Evolutionary conservation across 37 sponge, comb jelly and placozoan genomes (phyloP), one percentile per base, ranked within the genome.

Genomic region (Bolinopsis microptera): DNA sequence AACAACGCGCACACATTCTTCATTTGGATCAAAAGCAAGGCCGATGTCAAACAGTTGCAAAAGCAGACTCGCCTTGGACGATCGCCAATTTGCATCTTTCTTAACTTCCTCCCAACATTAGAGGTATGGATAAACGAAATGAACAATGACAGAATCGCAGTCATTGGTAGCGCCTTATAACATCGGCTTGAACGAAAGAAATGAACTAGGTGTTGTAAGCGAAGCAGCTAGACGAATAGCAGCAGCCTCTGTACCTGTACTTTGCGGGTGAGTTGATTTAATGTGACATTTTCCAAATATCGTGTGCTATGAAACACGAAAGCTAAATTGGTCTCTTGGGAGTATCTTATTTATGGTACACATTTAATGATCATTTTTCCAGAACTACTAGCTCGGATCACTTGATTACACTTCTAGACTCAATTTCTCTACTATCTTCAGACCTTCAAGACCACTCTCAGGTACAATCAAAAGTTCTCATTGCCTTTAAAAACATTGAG

Each of bases 131-230:
- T 5, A 48, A 48, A 48, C 13, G 13, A 48, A 31, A 34, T 34
- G 48, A 86, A 86, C 61, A 40, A 86, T 86, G 90, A 86, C 90
- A 26, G 90, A 86, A n/a, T 41, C 90, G 25, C 61, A 86, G 61
- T 86, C 90, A 2, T 3, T 86, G 22, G 36, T 28, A 24, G 30
- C 61, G 5, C 80, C 80, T 21, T 77, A 77, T 36, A 77, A 77
- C 80, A 41, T 41, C 22, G 90, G 61, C 3, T 39, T 39, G 3
- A 86, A 38, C 61, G 90, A 27, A 2, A 16, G 26, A 39, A 39
- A 39, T 86, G 90, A 41, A 39, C 61, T 86, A 5, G 34, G 90
- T 27, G 90, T 86, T 35, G 41, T 86, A 38, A 41, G 90, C 41
- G 90, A 86, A 86, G 61, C 90, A 25, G 90, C 90, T 3, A 18